A percentile compares a stretch with the other conserved stretches of the same genome.
Conservation (phyloP, 1,140 invertebrate species). For the Latrodectus geometricus region DNA sequence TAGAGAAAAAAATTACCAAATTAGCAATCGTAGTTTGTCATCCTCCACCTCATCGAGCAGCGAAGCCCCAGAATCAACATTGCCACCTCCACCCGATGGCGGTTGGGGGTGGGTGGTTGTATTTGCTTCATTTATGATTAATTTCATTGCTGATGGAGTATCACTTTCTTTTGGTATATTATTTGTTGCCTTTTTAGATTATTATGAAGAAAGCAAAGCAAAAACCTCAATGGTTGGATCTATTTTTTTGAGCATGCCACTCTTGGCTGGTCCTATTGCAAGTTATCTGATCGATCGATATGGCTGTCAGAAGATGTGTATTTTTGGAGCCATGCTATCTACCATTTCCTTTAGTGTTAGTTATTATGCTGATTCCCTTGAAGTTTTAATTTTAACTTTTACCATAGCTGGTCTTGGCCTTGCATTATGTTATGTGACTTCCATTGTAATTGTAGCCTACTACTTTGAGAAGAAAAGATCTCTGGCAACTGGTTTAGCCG, state of each 20-base stretch:
- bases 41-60: constrained; percentile 26
- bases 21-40: constrained; percentile 43
- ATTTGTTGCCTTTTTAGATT: constrained; percentile 86
- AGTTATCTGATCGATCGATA: constrained; percentile 88
- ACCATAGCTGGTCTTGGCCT: constrained; percentile 71
- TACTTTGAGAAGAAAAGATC: constrained; percentile 94
- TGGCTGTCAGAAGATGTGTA: constrained; percentile 84
- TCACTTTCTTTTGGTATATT: constrained; percentile 93
- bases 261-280: constrained; percentile 88
- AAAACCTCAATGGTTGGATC: constrained; percentile 91
- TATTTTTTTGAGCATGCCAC: constrained; percentile 87
- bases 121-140: constrained; percentile 86
- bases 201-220: constrained; percentile 83
- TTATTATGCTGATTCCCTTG: constrained; percentile 71
- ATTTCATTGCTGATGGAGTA: constrained; percentile 94
- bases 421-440: constrained; percentile 78
- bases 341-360: constrained; percentile 84
- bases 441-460: constrained; percentile 93
- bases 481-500: constrained; percentile 91
- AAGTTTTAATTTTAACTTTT: constrained; percentile 70
- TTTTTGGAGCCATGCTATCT: constrained; percentile 81
- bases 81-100: constrained; percentile 70
- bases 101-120: constrained; percentile 81
- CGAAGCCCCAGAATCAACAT: neutral
- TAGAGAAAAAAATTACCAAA: neutral